Percentiles rank a stretch among this genome's conserved stretches.
Conservation (phyloP, 2,888 invertebrate genomes). For the Epirrita christyi region DNA sequence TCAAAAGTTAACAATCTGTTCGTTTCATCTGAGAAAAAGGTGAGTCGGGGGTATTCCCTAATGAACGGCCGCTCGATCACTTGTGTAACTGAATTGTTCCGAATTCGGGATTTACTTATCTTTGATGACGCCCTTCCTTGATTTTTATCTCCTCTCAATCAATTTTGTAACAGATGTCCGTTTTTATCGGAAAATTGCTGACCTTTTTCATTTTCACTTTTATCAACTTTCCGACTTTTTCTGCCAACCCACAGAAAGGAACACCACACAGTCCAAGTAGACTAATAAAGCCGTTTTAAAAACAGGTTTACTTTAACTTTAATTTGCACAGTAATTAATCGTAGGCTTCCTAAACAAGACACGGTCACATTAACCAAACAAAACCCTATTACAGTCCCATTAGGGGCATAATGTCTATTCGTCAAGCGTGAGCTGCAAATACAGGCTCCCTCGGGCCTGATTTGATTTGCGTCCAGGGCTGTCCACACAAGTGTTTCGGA, state of each 20-base stretch:
- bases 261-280: too few species aligned
- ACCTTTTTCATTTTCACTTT: slow-evolving; percentile 1
- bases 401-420: slow-evolving; percentile 27
- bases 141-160: slow-evolving; percentile 33
- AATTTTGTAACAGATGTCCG: slow-evolving; percentile 29
- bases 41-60: slow-evolving; percentile 44
- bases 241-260: too few species aligned
- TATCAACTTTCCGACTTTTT: neutral
- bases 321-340: slow-evolving; percentile 2
- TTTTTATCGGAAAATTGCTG: slow-evolving; percentile 23
- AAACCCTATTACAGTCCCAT: slow-evolving; percentile 27
- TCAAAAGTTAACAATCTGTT: slow-evolving; percentile 42
- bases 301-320: neutral
- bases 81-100: slow-evolving; percentile 43
- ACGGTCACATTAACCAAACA: slow-evolving; percentile 21
- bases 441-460: slow-evolving; percentile 40
- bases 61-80: slow-evolving; percentile 52
- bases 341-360: slow-evolving; percentile 1
- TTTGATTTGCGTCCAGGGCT: slow-evolving; percentile 52
- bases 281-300: neutral
- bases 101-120: slow-evolving; percentile 38
- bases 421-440: slow-evolving; percentile 30
- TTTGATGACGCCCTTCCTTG: slow-evolving; percentile 30
- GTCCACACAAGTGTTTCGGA: slow-evolving; percentile 52
- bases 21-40: slow-evolving; percentile 44